Evolutionary conservation across 2,888 invertebrate species (phyloP).

Genomic region (Dynastes hyllus): DNA sequence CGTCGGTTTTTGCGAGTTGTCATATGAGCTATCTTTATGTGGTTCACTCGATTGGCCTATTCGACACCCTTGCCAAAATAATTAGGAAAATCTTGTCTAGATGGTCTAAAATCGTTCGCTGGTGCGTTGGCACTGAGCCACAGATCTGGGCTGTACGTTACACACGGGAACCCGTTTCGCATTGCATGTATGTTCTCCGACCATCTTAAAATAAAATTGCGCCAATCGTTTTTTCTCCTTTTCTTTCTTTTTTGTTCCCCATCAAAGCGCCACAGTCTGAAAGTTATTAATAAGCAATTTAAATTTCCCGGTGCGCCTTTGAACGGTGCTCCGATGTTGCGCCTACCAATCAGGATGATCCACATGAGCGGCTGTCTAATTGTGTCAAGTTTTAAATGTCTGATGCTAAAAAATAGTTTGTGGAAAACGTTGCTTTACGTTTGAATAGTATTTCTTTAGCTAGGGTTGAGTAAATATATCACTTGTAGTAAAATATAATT

Average conservation of each 20-base stretch:
- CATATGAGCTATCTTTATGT: conserved; percentile 60
- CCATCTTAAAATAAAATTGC: conserved; percentile 54
- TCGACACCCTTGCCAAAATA: conserved; percentile 83
- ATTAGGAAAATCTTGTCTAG: conserved; percentile 79
- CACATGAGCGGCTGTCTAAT: conserved; percentile 69
- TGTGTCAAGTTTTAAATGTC: conserved; percentile 44
- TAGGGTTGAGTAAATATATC: neutral
- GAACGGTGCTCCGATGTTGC: neutral
- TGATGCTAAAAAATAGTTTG: conserved; percentile 11
- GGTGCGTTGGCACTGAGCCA: conserved; percentile 60
- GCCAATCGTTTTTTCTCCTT: conserved; percentile 41
- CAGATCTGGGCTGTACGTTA: conserved; percentile 59
- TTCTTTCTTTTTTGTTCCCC: conserved; percentile 26
- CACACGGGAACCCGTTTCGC: conserved; percentile 55
- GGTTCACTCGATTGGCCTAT: conserved; percentile 60
- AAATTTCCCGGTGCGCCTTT: conserved; percentile 46
- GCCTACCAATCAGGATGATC: conserved; percentile 71
- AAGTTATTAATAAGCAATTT: conserved; percentile 39
- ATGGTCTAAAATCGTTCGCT: conserved; percentile 62
- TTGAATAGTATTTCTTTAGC: neutral
- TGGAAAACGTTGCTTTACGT: neutral
- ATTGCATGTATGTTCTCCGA: conserved; percentile 53
- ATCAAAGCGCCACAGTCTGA: conserved; percentile 7
- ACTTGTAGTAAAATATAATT: conserved; percentile 17
- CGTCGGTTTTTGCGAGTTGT: conserved; percentile 59